A percentile compares a stretch with the other conserved stretches of the same genome.
Conservation (phyloP, 2,113 vertebrate species). For the Manacus vitellinus region DNA sequence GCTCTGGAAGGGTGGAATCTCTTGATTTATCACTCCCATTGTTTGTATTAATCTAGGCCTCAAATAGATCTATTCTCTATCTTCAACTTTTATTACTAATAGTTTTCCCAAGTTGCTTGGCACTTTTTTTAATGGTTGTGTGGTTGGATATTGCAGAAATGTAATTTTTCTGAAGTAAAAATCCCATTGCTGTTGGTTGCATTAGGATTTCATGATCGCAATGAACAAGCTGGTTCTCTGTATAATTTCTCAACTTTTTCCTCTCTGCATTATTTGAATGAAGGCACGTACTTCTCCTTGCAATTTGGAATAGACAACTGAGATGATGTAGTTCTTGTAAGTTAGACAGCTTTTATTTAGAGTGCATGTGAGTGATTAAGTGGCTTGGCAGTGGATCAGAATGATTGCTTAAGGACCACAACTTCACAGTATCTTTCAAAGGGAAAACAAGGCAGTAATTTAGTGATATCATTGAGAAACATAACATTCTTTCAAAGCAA, state of each 20-base stretch:
- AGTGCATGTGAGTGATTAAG: slow-evolving; percentile 23
- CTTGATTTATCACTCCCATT: slow-evolving; percentile 10
- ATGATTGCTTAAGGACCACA: slow-evolving; percentile 5
- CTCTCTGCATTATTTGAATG: not conserved
- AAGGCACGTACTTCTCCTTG: not conserved
- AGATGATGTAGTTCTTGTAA: slow-evolving; percentile 3
- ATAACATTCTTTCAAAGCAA: slow-evolving; percentile 26
- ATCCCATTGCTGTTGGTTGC: not conserved
- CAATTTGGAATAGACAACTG: not conserved
- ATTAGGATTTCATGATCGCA: not conserved
- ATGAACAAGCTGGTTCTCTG: not conserved
- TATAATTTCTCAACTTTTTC: not conserved
- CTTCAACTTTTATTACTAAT: not conserved
- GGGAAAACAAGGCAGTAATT: slow-evolving; percentile 50
- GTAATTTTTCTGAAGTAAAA: not conserved
- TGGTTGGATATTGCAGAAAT: not conserved
- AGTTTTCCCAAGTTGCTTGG: not conserved
- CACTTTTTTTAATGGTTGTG: not conserved
- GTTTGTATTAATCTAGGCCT: not conserved
- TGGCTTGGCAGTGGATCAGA: slow-evolving; percentile 47
- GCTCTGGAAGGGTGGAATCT: not conserved
- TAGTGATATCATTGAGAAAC: slow-evolving; percentile 39
- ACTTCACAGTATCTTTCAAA: slow-evolving; percentile 49
- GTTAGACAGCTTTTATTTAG: slow-evolving; percentile 14
- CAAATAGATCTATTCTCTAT: not conserved